These are phyloP conservation scores for Cheiracanthium punctorium DNA, from an alignment of 2,888 invertebrate genomes.

Conservation along the genomic window DNA sequence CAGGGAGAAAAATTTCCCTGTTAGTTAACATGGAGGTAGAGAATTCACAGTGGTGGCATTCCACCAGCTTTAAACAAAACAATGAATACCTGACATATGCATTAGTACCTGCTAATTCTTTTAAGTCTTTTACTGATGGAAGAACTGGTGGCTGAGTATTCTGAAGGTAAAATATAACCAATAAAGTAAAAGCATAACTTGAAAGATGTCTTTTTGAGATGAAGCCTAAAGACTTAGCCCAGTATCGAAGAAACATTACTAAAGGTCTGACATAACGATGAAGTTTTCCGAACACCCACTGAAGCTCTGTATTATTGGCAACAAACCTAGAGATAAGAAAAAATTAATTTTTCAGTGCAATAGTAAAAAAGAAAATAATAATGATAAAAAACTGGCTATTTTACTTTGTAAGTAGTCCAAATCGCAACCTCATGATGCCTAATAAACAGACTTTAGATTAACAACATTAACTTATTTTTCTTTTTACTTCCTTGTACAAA, in stretches of 20 bases:
- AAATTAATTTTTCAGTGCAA: no score
- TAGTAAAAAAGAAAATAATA: no score
- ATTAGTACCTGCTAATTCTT: constrained; percentile 15
- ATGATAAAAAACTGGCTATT: no score
- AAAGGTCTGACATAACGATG: constrained; percentile 22
- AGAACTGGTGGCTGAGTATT: constrained; percentile 29
- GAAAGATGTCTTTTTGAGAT: constrained; percentile 8
- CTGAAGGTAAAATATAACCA: constrained; percentile 36
- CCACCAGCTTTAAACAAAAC: no score
- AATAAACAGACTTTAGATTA: no score
- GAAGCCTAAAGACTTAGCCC: constrained; percentile 27
- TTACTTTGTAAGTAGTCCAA: no score
- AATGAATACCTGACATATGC: no score
- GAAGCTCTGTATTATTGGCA: constrained; percentile 14
- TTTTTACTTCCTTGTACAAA: no score
- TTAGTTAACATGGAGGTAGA: no score
- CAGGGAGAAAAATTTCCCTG: background rate
- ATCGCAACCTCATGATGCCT: no score
- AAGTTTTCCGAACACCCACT: constrained; percentile 10
- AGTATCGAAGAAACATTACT: constrained; percentile 29
- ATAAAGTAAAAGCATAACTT: constrained; percentile 29
- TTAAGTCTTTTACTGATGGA: constrained; percentile 28
- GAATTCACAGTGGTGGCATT: no score
- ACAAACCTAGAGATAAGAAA: background rate
- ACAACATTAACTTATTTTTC: no score